Conservation (phyloP, 2,113 vertebrate species). For the Coreoperca whiteheadi region DNA sequence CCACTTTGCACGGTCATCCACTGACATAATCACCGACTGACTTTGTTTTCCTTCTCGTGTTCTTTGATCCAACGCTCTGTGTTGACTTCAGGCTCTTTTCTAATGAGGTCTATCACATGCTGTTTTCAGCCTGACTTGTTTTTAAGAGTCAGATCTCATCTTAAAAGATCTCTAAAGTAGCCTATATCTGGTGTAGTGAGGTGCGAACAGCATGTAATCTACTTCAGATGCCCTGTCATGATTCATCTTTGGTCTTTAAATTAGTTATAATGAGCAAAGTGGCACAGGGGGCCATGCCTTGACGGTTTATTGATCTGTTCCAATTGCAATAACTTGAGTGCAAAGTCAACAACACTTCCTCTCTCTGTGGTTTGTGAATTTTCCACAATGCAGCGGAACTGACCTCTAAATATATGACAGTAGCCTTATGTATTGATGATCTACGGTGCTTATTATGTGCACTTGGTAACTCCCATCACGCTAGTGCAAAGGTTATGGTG, state of each 20-base stretch:
- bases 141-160: conserved; percentile 39
- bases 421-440: conserved; percentile 19
- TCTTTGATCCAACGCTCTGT: conserved; percentile 45
- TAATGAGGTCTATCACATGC: conserved; percentile 68
- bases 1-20: conserved; percentile 35
- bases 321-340: conserved; percentile 49
- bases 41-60: conserved; percentile 41
- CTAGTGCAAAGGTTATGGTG: conserved; percentile 72
- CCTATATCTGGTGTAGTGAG: conserved; percentile 1
- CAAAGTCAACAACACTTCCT: conserved; percentile 50
- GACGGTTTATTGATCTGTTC: conserved; percentile 47
- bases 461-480: conserved; percentile 2
- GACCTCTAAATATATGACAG: conserved; percentile 43
- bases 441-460: background rate
- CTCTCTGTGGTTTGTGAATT: conserved; percentile 63
- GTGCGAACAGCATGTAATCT: conserved; percentile 3
- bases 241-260: conserved; percentile 28
- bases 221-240: conserved; percentile 11
- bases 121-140: conserved; percentile 70
- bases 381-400: conserved; percentile 57
- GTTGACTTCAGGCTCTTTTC: conserved; percentile 62
- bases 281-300: conserved; percentile 34
- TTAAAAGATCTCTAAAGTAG: conserved; percentile 29
- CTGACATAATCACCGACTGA: conserved; percentile 37
- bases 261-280: conserved; percentile 21